Conservation (phyloP, 2,797 vertebrate genomes). For the Lophius americanus region DNA sequence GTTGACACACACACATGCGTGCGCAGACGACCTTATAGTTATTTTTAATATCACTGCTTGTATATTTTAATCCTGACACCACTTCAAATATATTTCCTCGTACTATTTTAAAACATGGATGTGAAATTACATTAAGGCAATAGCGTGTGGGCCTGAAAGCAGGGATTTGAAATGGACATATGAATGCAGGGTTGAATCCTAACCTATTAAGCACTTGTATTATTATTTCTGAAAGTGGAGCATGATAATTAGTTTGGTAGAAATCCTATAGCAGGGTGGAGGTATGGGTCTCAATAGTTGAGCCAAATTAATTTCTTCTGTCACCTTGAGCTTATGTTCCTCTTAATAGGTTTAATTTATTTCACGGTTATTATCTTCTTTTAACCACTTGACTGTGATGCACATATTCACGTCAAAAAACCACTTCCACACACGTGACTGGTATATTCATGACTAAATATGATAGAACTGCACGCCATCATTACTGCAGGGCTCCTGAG, state of each 20-base stretch:
- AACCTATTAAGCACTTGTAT: slow-evolving; percentile 81
- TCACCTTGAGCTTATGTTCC: slow-evolving; percentile 80
- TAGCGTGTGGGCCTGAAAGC: slow-evolving; percentile 75
- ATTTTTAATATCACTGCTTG: slow-evolving; percentile 74
- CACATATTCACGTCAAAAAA: slow-evolving; percentile 63
- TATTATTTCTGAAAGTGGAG: slow-evolving; percentile 83
- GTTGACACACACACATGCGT: slow-evolving; percentile 23
- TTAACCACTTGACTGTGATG: slow-evolving; percentile 61
- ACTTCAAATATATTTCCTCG: slow-evolving; percentile 79
- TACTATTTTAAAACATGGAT: slow-evolving; percentile 71
- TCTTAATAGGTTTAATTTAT: slow-evolving; percentile 83
- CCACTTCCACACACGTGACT: slow-evolving; percentile 53
- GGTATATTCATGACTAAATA: slow-evolving; percentile 62
- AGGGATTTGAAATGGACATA: slow-evolving; percentile 78
- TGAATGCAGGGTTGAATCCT: slow-evolving; percentile 79
- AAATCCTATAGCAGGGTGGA: slow-evolving; percentile 78
- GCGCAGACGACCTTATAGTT: slow-evolving; percentile 45
- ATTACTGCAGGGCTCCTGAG: slow-evolving; percentile 51
- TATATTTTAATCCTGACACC: slow-evolving; percentile 77
- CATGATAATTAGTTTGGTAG: slow-evolving; percentile 81
- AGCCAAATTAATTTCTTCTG: slow-evolving; percentile 83
- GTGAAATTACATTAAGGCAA: slow-evolving; percentile 78
- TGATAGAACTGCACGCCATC: slow-evolving; percentile 52
- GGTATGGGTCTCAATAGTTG: slow-evolving; percentile 79
- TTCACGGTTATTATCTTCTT: slow-evolving; percentile 75